Percentiles rank a stretch among this genome's conserved stretches.
These are phyloP conservation scores for Drosophila greeni DNA, from an alignment of 2,888 invertebrate genomes.

Conservation along the genomic window DNA sequence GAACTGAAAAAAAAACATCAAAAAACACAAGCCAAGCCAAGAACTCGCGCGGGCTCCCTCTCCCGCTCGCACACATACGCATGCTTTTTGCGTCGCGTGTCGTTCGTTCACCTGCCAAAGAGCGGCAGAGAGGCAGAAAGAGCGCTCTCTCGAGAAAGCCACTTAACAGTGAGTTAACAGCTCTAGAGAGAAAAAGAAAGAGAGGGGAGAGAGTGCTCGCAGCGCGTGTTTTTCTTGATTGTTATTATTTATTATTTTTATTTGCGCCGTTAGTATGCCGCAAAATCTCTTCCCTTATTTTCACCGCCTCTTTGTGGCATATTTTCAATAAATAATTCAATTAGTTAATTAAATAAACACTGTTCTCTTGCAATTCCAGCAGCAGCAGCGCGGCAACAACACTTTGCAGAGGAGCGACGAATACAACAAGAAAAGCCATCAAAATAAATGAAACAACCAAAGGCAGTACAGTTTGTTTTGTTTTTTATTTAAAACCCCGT, in stretches of 20 bases:
- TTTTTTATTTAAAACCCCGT: not conserved
- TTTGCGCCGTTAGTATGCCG: slow-evolving; percentile 50
- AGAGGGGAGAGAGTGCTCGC: not conserved
- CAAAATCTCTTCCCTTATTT: slow-evolving; percentile 34
- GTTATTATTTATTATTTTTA: slow-evolving; percentile 46
- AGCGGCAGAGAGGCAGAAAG: slow-evolving; percentile 8
- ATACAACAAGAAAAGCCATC: slow-evolving; percentile 3
- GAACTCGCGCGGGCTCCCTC: slow-evolving; percentile 41
- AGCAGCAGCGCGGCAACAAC: slow-evolving; percentile 1
- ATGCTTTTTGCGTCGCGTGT: slow-evolving; percentile 62
- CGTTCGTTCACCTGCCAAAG: slow-evolving; percentile 68
- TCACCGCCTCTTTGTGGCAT: not conserved
- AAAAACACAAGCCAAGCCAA: slow-evolving; percentile 34
- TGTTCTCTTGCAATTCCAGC: slow-evolving; percentile 5
- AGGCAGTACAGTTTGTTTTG: slow-evolving; percentile 9
- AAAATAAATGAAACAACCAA: slow-evolving; percentile 3
- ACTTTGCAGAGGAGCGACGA: not conserved
- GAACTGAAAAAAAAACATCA: not conserved
- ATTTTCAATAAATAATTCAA: slow-evolving; percentile 29
- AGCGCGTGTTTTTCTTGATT: slow-evolving; percentile 46
- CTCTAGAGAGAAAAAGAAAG: not conserved
- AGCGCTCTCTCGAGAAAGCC: slow-evolving; percentile 13
- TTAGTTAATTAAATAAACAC: slow-evolving; percentile 30
- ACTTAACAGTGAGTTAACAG: slow-evolving; percentile 23
- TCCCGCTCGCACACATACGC: slow-evolving; percentile 19